A percentile compares a stretch with the other conserved stretches of the same genome.
These are phyloP conservation scores for Pocota personata DNA, from an alignment of 2,888 invertebrate species.

Conservation along the genomic window DNA sequence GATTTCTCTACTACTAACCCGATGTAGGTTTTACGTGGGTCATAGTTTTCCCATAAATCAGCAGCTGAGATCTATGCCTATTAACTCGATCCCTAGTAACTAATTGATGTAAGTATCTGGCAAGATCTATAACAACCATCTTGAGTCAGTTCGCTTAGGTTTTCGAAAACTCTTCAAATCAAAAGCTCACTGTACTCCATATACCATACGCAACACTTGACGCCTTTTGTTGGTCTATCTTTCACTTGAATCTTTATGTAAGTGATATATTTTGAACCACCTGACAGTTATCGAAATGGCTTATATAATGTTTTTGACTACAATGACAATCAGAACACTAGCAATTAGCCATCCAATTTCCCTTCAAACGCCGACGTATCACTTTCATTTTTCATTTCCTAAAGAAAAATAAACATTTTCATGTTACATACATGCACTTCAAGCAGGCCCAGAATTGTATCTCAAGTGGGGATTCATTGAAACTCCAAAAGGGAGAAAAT, in stretches of 20 bases:
- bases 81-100: neutral
- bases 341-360: conserved; percentile 42
- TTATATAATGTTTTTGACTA: conserved; percentile 17
- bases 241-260: neutral
- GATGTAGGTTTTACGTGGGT: no score
- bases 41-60: no score
- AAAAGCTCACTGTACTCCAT: neutral
- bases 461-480: conserved; percentile 32
- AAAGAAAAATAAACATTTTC: conserved; percentile 4
- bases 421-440: conserved; percentile 14
- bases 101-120: neutral
- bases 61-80: no score
- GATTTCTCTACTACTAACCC: no score
- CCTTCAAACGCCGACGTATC: conserved; percentile 28
- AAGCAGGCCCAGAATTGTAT: conserved; percentile 19
- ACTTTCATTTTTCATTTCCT: conserved; percentile 42
- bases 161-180: neutral
- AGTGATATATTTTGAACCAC: conserved; percentile 27
- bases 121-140: neutral
- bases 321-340: conserved; percentile 36
- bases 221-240: neutral
- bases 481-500: conserved; percentile 34
- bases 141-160: neutral
- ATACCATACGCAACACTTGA: neutral
- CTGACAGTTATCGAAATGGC: conserved; percentile 10